These are phyloP conservation scores for Gavialis gangeticus DNA, from an alignment of 2,113 vertebrate species.

Conservation along the genomic window DNA sequence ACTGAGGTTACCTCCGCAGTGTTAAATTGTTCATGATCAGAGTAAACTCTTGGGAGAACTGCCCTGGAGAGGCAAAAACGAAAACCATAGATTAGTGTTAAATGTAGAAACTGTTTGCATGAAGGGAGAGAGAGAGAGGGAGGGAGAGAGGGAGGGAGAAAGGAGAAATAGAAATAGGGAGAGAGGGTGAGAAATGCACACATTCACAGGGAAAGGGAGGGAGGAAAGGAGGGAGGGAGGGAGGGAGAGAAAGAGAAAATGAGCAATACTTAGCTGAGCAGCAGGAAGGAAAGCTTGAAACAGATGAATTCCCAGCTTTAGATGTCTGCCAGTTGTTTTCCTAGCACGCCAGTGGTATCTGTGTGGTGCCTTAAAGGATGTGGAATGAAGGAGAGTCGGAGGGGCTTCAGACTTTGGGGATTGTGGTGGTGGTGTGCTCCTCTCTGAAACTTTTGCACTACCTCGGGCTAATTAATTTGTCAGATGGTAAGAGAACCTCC, in stretches of 20 bases:
- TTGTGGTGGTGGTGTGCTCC: slow-evolving; percentile 88
- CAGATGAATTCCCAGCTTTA: slow-evolving; percentile 43
- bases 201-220: neutral
- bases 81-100: slow-evolving; percentile 42
- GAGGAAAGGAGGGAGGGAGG: slow-evolving; percentile 31
- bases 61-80: slow-evolving; percentile 27
- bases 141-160: neutral
- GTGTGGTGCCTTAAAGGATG: slow-evolving; percentile 70
- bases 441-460: slow-evolving; percentile 91
- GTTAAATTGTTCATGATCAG: slow-evolving; percentile 28
- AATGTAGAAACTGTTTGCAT: slow-evolving; percentile 18
- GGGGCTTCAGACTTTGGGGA: slow-evolving; percentile 87
- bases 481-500: slow-evolving; percentile 87
- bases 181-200: slow-evolving; percentile 25
- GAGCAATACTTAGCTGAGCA: slow-evolving; percentile 46
- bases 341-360: neutral
- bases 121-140: neutral
- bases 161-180: neutral
- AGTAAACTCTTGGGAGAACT: slow-evolving; percentile 21
- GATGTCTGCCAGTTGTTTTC: slow-evolving; percentile 28
- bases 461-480: slow-evolving; percentile 89
- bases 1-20: neutral
- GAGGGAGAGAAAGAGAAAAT: slow-evolving; percentile 16
- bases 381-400: slow-evolving; percentile 84
- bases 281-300: slow-evolving; percentile 41